phyloP scores from a whole-genome alignment of 2,113 vertebrate genomes.

The Prionailurus bengalensis region DNA sequence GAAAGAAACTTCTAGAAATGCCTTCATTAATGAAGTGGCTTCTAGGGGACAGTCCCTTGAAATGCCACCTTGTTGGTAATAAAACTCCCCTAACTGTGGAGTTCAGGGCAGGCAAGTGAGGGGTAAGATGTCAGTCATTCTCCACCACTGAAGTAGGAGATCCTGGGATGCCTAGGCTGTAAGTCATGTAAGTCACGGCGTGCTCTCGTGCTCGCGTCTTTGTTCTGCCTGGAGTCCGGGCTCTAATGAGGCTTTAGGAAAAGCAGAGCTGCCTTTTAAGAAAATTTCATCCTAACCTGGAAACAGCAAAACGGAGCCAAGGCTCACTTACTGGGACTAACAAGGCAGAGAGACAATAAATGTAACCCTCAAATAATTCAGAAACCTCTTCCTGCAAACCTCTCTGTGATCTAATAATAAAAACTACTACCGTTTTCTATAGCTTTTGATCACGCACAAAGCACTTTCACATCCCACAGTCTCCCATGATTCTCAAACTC shows the following conservation, averaged over 20 bases:
- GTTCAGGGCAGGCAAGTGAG: neutral
- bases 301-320: conserved; percentile 56
- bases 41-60: conserved; percentile 37
- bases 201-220: neutral
- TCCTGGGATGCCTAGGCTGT: neutral
- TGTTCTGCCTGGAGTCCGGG: neutral
- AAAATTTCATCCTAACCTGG: conserved; percentile 52
- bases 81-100: neutral
- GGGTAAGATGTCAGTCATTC: neutral
- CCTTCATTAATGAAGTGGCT: conserved; percentile 66
- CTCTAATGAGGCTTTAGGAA: conserved; percentile 68
- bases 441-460: neutral
- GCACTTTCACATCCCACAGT: neutral
- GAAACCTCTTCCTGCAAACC: conserved; percentile 1
- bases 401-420: conserved; percentile 25
- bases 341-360: conserved; percentile 43
- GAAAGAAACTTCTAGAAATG: conserved; percentile 71
- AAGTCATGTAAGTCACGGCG: neutral
- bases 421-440: neutral
- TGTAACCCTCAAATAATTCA: conserved; percentile 38
- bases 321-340: conserved; percentile 50
- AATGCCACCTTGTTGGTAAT: conserved; percentile 50
- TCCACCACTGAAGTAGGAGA: neutral
- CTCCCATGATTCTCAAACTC: neutral
- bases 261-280: conserved; percentile 59